Conservation (phyloP, 2,888 invertebrate genomes). For the Anticlea derivata region DNA sequence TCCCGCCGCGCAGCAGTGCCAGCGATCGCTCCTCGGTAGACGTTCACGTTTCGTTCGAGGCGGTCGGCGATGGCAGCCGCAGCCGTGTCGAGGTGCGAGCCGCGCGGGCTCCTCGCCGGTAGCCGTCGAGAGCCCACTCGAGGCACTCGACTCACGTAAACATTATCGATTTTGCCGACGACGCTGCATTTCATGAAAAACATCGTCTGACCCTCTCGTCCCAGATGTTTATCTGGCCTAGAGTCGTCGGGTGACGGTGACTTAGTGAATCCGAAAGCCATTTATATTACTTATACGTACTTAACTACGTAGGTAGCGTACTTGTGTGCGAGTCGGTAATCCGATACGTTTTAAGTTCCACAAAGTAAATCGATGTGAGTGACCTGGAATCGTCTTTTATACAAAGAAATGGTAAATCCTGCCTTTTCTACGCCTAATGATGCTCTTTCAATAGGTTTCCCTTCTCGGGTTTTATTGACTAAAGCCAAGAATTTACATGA, state of each 20-base stretch:
- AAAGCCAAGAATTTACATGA: too few species aligned
- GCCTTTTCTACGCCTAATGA: background rate
- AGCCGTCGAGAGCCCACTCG: slow-evolving; percentile 4
- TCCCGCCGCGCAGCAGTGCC: too few species aligned
- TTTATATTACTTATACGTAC: background rate
- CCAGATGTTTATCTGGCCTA: slow-evolving; percentile 1
- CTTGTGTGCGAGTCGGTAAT: slow-evolving; percentile 23
- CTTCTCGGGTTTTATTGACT: too few species aligned
- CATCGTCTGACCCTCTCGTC: slow-evolving; percentile 9
- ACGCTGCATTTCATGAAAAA: slow-evolving; percentile 22
- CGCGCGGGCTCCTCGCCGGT: slow-evolving; percentile 1
- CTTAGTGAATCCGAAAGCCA: slow-evolving; percentile 1
- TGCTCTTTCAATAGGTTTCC: too few species aligned
- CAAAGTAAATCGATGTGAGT: slow-evolving; percentile 31
- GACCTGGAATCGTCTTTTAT: slow-evolving; percentile 29
- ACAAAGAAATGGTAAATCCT: slow-evolving; percentile 5
- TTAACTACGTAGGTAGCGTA: too few species aligned
- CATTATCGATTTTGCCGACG: slow-evolving; percentile 33
- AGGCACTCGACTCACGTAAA: slow-evolving; percentile 23
- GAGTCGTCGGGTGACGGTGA: slow-evolving; percentile 16
- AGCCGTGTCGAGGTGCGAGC: background rate
- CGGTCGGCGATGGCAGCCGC: background rate
- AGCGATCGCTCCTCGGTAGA: background rate
- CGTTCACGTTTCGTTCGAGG: slow-evolving; percentile 9
- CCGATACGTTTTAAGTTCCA: slow-evolving; percentile 26